Evolutionary conservation across 2,888 invertebrate genomes (phyloP).

Genomic region (Plagiodera versicolora): DNA sequence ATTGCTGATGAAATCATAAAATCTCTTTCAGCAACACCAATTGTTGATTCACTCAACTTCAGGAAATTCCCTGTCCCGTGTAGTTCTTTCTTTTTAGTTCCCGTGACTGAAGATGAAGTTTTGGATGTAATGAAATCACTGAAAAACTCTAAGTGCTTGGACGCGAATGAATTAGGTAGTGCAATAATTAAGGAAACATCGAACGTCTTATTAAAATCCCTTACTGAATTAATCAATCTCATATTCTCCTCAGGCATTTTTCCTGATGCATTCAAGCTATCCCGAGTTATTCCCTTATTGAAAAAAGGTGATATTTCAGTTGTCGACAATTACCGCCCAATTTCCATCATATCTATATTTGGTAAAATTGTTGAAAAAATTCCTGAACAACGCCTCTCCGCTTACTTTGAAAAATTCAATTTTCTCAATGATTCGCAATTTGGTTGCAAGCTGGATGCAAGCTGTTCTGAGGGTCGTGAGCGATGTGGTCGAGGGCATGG

Average conservation of each 20-base stretch:
- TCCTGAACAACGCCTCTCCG: not conserved
- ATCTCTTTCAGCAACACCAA: not conserved
- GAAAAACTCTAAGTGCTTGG: not conserved
- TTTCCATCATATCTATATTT: not conserved
- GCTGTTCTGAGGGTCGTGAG: not conserved
- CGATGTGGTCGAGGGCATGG: not conserved
- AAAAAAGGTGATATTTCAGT: not conserved
- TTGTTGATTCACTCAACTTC: not conserved
- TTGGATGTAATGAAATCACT: not conserved
- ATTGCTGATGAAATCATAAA: constrained; percentile 2
- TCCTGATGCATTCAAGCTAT: not conserved
- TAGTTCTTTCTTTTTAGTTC: constrained; percentile 4
- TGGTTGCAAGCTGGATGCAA: not conserved
- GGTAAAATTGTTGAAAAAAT: not conserved
- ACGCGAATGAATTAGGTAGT: too few species aligned
- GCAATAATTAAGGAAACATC: constrained; percentile 4
- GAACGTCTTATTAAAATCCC: not conserved
- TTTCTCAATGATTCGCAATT: constrained; percentile 2
- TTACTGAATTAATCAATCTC: constrained; percentile 1
- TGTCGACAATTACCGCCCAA: not conserved
- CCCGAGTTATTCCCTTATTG: not conserved
- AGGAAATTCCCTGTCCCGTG: constrained; percentile 1
- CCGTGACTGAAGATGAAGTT: constrained; percentile 3
- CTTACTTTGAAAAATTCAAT: not conserved
- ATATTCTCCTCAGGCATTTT: not conserved